Evolutionary conservation across 2,888 invertebrate species (phyloP), one percentile per base, ranked within the genome.

Genomic region (Cephus pulcher): DNA sequence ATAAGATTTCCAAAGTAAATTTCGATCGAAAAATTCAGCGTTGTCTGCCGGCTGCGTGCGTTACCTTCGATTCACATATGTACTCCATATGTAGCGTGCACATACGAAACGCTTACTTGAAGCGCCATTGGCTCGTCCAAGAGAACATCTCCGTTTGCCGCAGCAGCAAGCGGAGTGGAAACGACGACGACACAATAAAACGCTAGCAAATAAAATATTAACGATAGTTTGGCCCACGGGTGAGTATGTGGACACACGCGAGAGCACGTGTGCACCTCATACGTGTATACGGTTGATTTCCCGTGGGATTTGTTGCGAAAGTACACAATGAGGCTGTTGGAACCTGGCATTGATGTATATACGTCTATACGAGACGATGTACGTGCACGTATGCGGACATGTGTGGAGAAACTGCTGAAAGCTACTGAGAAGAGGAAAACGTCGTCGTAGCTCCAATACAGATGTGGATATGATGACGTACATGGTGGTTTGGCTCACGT

Each of bases 281-380:
- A 73, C 69, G 70, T 70, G 77, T 40, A 78, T 80, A 78, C 76
- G 78, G 83, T 85, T 90, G 90, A 91, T 91, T 91, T 91, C 91
- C 91, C 90, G 83, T 76, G 89, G 88, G 90, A 85, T 85, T 86
- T 84, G 79, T 83, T 80, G 78, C 83, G 79, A 78, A 79, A 80
- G 82, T 80, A 79, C 82, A 82, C 80, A 78, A 76, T 75, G 35
- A 70, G 33, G 71, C 71, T 70, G 34, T 75, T 73, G 76, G 40
- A 68, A 75, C 70, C 75, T 69, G 33, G 40, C 33, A 35, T 32
- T 34, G 56, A 37, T 74, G 68, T 23, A 76, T 76, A 70, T 69
- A 76, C 34, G 68, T 56, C 2, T 56, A 3, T 23, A 56, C 23
- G 23, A 23, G 23, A 9, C 56, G 56, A 56, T 23, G 2, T 56